A percentile compares a stretch with the other conserved stretches of the same genome.
phyloP scores from a whole-genome alignment of 1,140 invertebrate species.

The Solenopsis fugax region DNA sequence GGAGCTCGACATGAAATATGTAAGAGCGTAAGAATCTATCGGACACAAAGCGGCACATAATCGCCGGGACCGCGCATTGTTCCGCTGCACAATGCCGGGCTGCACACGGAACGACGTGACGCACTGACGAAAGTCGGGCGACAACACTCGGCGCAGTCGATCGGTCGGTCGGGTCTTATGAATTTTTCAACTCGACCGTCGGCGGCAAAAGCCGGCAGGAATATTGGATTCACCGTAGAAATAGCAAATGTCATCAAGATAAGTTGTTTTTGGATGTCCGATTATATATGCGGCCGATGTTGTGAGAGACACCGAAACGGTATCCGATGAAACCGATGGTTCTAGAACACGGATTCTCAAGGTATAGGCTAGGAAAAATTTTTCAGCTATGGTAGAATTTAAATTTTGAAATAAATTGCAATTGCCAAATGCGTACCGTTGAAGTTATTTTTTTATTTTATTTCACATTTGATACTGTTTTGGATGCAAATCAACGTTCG shows the following conservation, averaged over 20 bases:
- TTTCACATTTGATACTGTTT: no score
- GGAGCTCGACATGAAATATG: conserved; percentile 70
- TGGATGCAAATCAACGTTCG: no score
- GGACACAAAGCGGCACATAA: conserved; percentile 65
- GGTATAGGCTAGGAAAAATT: no score
- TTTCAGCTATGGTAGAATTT: no score
- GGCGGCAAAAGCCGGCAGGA: conserved; percentile 48
- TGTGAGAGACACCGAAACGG: background rate
- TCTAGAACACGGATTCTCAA: no score
- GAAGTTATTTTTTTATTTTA: no score
- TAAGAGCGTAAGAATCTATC: conserved; percentile 64
- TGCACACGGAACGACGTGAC: conserved; percentile 60
- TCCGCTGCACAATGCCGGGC: conserved; percentile 63
- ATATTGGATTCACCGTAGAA: conserved; percentile 36
- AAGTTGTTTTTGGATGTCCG: conserved; percentile 8
- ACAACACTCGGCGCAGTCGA: conserved; percentile 35
- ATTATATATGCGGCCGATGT: background rate
- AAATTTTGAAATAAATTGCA: no score
- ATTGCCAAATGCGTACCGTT: no score
- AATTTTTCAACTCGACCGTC: conserved; percentile 67
- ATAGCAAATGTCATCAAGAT: conserved; percentile 50
- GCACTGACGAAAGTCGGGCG: conserved; percentile 67
- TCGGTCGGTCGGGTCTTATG: conserved; percentile 54
- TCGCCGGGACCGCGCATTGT: conserved; percentile 67
- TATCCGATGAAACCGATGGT: background rate